Base-by-base conservation (phyloP, 2,113 vertebrate genomes). In the Seriola rivoliana region DNA sequence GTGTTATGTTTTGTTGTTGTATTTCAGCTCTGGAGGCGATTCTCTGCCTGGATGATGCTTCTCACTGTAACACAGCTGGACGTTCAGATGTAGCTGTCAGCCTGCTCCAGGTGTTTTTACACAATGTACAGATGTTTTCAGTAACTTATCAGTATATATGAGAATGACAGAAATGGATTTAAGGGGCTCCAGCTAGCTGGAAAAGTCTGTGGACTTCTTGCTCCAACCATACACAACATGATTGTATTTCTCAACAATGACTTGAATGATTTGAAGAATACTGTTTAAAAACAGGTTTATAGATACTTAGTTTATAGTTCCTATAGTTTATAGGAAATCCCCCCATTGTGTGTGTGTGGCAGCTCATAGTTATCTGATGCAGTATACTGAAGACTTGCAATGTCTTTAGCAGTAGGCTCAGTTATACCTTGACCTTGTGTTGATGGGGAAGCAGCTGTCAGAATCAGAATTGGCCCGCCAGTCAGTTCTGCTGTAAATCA, bases 401-500 rank as follows among this genome's bases (percentile, higher is more conserved):
- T 87, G 79, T 40, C 38, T 68, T 58, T 19, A 82, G 62, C 60
- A 55, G 67, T 44, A 25, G 50, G 36, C 34, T 59, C 48, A 68
- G 57, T 59, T 23, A 54, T 13, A 75, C 71, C 54, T 38, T 90
- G 72, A 86, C 63, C 66, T 71, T 8, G 54, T 69, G 63, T 90
- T 86, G 88, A 94, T 95, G 95, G 93, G 67, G 86, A 85, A 78
- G 78, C 84, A 48, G 85, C 81, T 85, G 84, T 78, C 89, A 82
- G 69, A 62, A 52, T 83, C 91, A 93, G 93, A 88, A 93, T 93
- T 91, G 92, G 84, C 89, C 89, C 40, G 32, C 88, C 87, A 89
- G 92, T 94, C 92, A 90, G 92, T 92, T 94, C 92, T 92, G 91
- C 91, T 85, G 80, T 92, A 69, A 92, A 80, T 73, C 89, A 90